A percentile compares a stretch with the other conserved stretches of the same genome.
Conservation (phyloP, 2,113 vertebrate species). For the Prinia subflava region DNA sequence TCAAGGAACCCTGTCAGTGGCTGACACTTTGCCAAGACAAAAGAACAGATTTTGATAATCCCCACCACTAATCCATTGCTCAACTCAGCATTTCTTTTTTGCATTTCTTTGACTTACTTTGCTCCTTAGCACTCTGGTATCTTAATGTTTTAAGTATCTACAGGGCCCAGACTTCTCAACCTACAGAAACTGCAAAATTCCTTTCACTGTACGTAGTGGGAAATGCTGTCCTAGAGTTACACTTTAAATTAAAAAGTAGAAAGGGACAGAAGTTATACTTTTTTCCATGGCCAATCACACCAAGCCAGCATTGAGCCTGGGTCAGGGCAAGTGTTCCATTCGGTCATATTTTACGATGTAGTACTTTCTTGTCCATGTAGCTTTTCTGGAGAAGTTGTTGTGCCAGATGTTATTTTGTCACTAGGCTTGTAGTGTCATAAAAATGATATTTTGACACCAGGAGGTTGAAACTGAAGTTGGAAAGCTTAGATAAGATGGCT, state of each 20-base stretch:
- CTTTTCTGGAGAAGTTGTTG: constrained; percentile 37
- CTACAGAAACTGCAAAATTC: not conserved
- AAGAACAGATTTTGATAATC: not conserved
- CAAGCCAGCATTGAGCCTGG: constrained; percentile 13
- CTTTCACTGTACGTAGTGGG: not conserved
- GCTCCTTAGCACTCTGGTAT: not conserved
- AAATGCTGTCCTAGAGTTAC: not conserved
- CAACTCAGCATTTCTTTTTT: not conserved
- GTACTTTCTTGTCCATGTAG: constrained; percentile 1
- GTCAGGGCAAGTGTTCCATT: not conserved
- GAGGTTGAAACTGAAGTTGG: constrained; percentile 2
- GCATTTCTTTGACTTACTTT: not conserved
- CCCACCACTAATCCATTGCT: not conserved
- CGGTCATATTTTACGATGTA: not conserved
- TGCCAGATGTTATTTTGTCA: constrained; percentile 25
- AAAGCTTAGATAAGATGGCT: constrained; percentile 13
- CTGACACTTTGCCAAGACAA: not conserved
- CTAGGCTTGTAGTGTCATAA: constrained; percentile 48
- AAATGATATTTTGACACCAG: constrained; percentile 48
- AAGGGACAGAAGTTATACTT: not conserved
- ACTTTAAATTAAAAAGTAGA: not conserved
- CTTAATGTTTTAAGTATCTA: not conserved
- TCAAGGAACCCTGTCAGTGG: not conserved
- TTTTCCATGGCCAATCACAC: constrained; percentile 1
- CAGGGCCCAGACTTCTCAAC: not conserved